Evolutionary conservation across 2,888 invertebrate genomes (phyloP), one percentile per base, ranked within the genome.

Genomic region (Drosophila ustulata): DNA sequence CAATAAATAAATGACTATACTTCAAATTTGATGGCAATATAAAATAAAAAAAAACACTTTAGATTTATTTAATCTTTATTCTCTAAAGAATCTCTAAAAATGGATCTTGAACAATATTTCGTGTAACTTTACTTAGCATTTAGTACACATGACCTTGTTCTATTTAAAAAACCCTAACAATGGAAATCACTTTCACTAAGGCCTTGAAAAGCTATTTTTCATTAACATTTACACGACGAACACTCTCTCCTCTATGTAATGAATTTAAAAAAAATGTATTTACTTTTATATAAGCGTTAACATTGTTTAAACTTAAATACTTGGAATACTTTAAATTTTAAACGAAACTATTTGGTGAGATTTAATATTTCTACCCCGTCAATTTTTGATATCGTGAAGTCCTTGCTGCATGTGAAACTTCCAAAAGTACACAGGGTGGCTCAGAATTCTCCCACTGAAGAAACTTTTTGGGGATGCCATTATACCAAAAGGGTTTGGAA

Each of bases 91-190:
- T 2, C 0, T 28, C 1, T 28, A 28, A 28, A 4, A 28, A 26
- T 18, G 18, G 18, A 18, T 26, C 26, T 26, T 28, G 2, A 28
- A 28, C 28, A 28, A 4, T 5, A 28, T 28, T 28, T 5, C 28
- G 0, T 28, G 28, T 3, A 28, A 28, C 1, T 28, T 11, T 18
- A 18, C 18, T 18, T 18, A 18, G 18, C 30, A 11, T 9, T 41
- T 13, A 37, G 63, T 57, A 37, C 53, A 58, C 34, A 37, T 65
- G 71, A 71, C 71, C 71, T 71, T 71, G 71, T 50, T 23, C 28
- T 39, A 64, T 39, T 64, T 32, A 18, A 34, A 39, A 4, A 11
- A 4, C 37, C 4, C n/a, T 43, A 26, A 52, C 18, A 55, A 37
- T n/a, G 11, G n/a, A 67, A 55, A 67, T 64, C 70, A 71, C 43